Base-by-base conservation (phyloP, 64 coral and sea anemone species). In the Hydrozoanthus tunicans region DNA sequence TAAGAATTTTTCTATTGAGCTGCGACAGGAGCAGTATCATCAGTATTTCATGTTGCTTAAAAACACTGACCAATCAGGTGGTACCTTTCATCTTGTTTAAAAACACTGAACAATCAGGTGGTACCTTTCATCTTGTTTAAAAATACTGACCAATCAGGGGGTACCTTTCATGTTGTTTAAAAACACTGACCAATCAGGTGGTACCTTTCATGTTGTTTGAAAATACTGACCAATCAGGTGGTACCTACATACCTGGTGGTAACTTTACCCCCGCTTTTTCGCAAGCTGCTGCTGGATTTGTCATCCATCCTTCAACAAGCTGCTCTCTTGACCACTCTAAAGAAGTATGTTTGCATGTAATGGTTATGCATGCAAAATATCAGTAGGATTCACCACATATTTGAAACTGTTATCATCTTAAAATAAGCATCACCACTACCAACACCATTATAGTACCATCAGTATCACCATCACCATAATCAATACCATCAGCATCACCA, bases 271-370 rank as follows among this genome's bases (percentile, higher is more conserved):
- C 97, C 23, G 97, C 97, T 56, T 96, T 96, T 52, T 99, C 94
- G 90, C 97, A 99, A 43, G 97, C 94, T 8, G 85, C 63, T 9
- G 93, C 91, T 62, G 97, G 92, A 26, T 99, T 94, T 26, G 62
- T 51, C 91, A 99, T 99, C 97, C 97, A 99, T 15, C 94, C 94
- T 77, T 96, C 97, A 56, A 99, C 90, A 51, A 99, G 75, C 13
- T 93, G 59, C 59, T 99, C 97, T 60, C 93, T 91, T 9, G 97
- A 99, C 97, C 97, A 99, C 10, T 99, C 97, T 99, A 15, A 4
- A 69, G 24, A 71, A 56, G 32, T 1, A 43, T 43, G 32, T 43
- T 43, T 43, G 32, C 32, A 43, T 43, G 32, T 43, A 43, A 43
- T 43, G 32, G 32, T 43, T 43, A 43, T 43, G 32, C 32, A 43